A percentile compares a stretch with the other conserved stretches of the same genome.
phyloP scores from a whole-genome alignment of 2,888 invertebrate genomes.

The Drosophila birchii region DNA sequence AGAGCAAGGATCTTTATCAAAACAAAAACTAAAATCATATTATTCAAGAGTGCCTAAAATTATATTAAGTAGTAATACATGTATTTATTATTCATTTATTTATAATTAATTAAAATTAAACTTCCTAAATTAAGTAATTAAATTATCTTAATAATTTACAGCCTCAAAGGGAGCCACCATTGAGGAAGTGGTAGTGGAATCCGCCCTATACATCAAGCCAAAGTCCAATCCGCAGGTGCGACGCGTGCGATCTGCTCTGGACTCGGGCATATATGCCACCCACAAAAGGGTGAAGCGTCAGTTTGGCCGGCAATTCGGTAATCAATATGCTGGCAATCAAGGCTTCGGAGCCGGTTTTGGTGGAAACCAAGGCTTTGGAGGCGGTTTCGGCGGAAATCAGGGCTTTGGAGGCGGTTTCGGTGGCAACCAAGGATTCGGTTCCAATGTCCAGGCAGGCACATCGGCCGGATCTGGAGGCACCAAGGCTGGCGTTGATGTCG shows the following conservation, averaged over 20 bases:
- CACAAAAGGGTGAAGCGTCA: constrained; percentile 79
- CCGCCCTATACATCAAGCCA: constrained; percentile 85
- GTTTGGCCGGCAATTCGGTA: constrained; percentile 28
- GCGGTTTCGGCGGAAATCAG: constrained; percentile 11
- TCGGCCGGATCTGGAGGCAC: constrained; percentile 50
- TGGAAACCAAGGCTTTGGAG: constrained; percentile 12
- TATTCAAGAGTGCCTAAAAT: neutral
- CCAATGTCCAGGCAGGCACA: constrained; percentile 43
- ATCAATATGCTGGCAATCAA: constrained; percentile 20
- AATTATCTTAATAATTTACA: constrained; percentile 27
- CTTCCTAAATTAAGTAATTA: too few relatives aligned
- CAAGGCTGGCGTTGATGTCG: constrained; percentile 60
- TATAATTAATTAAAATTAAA: neutral
- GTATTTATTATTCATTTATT: too few relatives aligned
- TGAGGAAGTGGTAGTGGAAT: constrained; percentile 86
- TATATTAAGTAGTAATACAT: neutral
- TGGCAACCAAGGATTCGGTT: constrained; percentile 10
- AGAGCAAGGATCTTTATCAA: neutral
- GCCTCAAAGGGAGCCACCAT: constrained; percentile 77
- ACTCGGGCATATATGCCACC: constrained; percentile 52
- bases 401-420: constrained; percentile 33
- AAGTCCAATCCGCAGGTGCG: constrained; percentile 75
- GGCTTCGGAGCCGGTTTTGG: constrained; percentile 25
- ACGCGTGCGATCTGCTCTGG: constrained; percentile 58
- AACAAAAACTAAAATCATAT: neutral